These are phyloP conservation scores for Pristiophorus japonicus DNA, from an alignment of 2,113 vertebrate species.

Conservation along the genomic window DNA sequence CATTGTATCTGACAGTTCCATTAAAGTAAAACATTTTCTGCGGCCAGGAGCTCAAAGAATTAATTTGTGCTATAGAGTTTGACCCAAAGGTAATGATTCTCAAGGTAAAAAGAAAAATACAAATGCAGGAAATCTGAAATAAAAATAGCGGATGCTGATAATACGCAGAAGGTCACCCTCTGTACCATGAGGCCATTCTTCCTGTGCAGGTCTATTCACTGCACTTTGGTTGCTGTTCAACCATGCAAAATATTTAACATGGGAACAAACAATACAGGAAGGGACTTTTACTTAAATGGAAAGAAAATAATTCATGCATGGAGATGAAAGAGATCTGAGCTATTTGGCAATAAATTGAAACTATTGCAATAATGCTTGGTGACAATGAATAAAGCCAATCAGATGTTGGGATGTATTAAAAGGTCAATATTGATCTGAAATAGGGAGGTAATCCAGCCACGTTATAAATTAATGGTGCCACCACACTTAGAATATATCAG, in stretches of 20 bases:
- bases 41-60: not conserved
- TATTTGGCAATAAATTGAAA: not conserved
- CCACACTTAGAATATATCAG: not conserved
- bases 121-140: not conserved
- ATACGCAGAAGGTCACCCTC: not conserved
- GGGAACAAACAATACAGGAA: not conserved
- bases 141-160: constrained; percentile 20
- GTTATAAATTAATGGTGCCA: not conserved
- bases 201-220: not conserved
- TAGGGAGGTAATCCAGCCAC: too few species aligned
- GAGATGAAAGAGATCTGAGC: not conserved
- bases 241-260: not conserved
- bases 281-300: not conserved
- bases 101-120: not conserved
- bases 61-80: not conserved
- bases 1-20: constrained; percentile 16
- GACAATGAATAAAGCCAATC: not conserved
- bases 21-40: not conserved
- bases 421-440: not conserved
- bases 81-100: not conserved
- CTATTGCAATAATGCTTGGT: not conserved
- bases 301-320: not conserved
- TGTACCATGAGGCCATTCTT: not conserved
- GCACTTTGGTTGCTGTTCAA: not conserved
- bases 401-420: not conserved